phyloP scores from a whole-genome alignment of 2,113 vertebrate genomes.

The Spheniscus mendiculus region DNA sequence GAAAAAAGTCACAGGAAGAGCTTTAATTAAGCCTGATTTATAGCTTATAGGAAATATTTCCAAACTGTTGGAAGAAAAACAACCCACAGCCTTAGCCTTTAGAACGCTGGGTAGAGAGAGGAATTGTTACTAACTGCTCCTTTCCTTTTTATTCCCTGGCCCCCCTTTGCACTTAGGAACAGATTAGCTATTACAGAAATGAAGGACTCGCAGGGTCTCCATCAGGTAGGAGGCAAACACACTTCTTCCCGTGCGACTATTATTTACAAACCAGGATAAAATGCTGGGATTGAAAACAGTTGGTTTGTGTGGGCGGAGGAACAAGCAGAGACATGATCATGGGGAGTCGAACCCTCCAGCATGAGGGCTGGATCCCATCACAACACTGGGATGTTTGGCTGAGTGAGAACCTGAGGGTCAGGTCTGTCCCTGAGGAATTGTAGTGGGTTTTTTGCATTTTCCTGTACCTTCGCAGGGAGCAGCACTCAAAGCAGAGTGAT shows the following conservation, averaged over 20 bases:
- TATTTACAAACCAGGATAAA: conserved; percentile 16
- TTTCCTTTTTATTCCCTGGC: neutral
- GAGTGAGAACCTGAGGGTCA: neutral
- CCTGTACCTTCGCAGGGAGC: neutral
- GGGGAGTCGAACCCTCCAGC: neutral
- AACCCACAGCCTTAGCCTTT: neutral
- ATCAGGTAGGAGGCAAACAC: neutral
- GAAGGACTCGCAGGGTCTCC: neutral
- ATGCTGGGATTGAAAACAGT: neutral
- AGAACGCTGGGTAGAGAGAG: neutral
- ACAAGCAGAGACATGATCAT: neutral
- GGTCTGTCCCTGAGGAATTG: neutral
- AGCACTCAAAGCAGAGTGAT: neutral
- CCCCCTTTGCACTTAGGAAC: neutral
- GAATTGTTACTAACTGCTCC: neutral
- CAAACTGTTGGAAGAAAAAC: neutral
- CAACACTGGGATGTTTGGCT: neutral
- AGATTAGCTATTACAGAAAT: neutral
- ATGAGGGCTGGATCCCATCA: fast-evolving
- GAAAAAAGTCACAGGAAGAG: neutral
- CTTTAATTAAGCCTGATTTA: neutral
- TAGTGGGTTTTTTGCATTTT: neutral
- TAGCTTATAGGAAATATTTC: neutral
- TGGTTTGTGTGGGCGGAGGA: neutral
- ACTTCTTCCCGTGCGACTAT: neutral